These are phyloP conservation scores for Mustela nigripes DNA, from an alignment of 2,113 vertebrate genomes.

Conservation along the genomic window DNA sequence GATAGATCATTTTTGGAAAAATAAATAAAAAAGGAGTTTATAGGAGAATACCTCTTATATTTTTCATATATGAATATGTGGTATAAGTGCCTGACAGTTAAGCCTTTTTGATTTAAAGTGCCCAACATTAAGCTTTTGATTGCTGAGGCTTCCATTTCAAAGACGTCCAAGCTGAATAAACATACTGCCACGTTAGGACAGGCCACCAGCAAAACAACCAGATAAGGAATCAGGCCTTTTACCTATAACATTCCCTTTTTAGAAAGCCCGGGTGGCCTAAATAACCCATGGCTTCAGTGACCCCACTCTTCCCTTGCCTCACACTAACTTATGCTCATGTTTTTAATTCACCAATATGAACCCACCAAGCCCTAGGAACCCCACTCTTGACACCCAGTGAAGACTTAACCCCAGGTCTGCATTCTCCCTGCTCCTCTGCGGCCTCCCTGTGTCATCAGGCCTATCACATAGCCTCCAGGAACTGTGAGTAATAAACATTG, in stretches of 20 bases:
- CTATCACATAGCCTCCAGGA: not conserved
- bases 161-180: not conserved
- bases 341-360: not conserved
- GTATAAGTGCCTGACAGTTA: not conserved
- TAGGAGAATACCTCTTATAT: not conserved
- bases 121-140: not conserved
- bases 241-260: not conserved
- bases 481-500: not conserved
- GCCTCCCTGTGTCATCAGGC: not conserved
- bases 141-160: not conserved
- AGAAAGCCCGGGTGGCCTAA: not conserved
- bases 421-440: too few relatives aligned
- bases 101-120: not conserved
- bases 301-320: not conserved
- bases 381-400: not conserved
- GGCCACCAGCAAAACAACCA: not conserved
- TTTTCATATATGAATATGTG: not conserved
- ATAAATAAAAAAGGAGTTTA: not conserved
- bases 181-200: not conserved
- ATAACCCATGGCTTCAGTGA: not conserved
- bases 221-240: not conserved
- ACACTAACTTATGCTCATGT: not conserved
- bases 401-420: not conserved
- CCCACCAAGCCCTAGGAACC: not conserved
- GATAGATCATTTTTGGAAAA: not conserved